Evolutionary conservation across 2,888 invertebrate species (phyloP), one percentile per base, ranked within the genome.

Genomic region (Chrysotoxum bicinctum): DNA sequence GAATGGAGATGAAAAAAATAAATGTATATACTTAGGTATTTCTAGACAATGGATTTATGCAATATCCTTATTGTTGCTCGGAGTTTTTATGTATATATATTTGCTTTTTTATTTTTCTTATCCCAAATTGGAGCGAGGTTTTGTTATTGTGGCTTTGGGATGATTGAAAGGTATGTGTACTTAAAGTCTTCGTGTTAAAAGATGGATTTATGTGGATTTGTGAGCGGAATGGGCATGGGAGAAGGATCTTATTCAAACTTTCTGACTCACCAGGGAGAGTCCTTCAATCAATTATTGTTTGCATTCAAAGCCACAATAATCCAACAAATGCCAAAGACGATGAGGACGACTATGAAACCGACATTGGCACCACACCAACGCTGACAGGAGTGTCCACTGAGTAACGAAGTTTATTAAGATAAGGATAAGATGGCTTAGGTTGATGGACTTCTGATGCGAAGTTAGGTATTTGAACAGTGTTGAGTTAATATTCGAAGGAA

Each of bases 181-280:
- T 30, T 19, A 19, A 60, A n/a, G 37, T 6, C 45, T 30, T 32
- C 50, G 50, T 66, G 50, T 66, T 66, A 35, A 50, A 66, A 50
- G 50, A 50, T 50, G 50, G 66, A 66, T 66, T 66, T 66, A 32
- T 66, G 21, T 10, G 62, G 62, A 62, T 64, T 64, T 64, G 58
- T 40, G 23, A 37, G 16, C 0, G 2, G 16, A 58, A 21, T 32
- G 54, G 32, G 52, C 2, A 7, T 5, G 26, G n/a, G n/a, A 0
- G 3, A 35, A 21, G 8, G 2, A 56, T 50, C 9, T 16, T 50
- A 50, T 26, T 50, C 14, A n/a, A 52, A 52, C 10, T 52, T 52
- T 52, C 16, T 58, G 9, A 58, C 48, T 48, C 48, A 48, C 23
- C 1, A 26, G 12, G 30, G 43, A 12, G 62, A 45, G 16, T 62